A percentile compares a stretch with the other conserved stretches of the same genome.
Conservation (phyloP, 2,797 vertebrate species). For the Phoebastria nigripes region DNA sequence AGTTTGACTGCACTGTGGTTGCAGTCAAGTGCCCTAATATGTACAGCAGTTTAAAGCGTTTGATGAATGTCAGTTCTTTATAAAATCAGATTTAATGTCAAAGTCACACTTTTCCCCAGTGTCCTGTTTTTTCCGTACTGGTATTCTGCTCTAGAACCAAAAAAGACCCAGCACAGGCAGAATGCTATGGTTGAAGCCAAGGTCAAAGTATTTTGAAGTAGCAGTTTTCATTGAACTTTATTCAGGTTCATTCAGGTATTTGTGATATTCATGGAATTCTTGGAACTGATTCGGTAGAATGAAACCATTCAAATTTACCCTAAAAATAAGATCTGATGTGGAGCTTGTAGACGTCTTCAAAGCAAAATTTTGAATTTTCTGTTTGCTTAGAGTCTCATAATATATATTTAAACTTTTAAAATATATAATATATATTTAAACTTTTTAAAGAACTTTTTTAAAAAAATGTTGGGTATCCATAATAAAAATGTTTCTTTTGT, state of each 20-base stretch:
- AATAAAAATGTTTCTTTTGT: neutral
- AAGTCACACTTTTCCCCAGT: neutral
- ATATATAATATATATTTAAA: too few relatives aligned
- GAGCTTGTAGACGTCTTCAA: neutral
- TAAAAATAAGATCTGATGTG: neutral
- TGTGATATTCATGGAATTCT: neutral
- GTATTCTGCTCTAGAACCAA: neutral
- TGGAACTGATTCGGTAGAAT: neutral
- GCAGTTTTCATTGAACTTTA: neutral
- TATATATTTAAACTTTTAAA: neutral
- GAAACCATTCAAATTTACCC: neutral
- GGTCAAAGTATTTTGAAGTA: neutral
- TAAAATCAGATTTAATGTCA: neutral
- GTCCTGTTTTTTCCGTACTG: neutral
- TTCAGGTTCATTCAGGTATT: neutral
- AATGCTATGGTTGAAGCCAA: neutral
- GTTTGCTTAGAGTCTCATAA: neutral
- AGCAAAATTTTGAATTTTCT: neutral
- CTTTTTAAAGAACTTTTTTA: too few relatives aligned
- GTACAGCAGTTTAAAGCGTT: neutral
- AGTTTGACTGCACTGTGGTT: neutral
- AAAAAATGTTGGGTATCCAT: accelerated
- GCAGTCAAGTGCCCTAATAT: neutral
- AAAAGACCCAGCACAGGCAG: neutral
- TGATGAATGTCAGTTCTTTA: neutral